Percentiles rank a stretch among this genome's conserved stretches.
Conservation (phyloP, 2,113 vertebrate species). For the Limnothrissa miodon region DNA sequence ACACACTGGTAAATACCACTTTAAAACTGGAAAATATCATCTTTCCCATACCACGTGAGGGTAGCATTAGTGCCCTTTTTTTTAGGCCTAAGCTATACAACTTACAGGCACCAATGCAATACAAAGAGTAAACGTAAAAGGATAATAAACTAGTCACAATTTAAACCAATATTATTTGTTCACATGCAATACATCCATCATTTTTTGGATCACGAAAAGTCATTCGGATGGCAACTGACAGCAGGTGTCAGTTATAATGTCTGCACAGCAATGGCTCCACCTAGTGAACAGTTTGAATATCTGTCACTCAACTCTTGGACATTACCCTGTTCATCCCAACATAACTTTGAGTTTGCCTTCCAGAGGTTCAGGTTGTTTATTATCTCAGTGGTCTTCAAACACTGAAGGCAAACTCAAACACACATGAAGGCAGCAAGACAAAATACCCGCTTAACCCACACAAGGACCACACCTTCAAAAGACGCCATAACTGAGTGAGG, state of each 20-base stretch:
- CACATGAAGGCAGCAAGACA: neutral
- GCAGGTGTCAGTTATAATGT: neutral
- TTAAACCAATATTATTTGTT: neutral
- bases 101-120: neutral
- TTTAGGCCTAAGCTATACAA: neutral
- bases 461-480: neutral
- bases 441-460: neutral
- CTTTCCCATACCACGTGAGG: too few species aligned
- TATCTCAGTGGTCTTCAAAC: neutral
- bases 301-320: neutral
- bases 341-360: conserved; percentile 5
- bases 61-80: neutral
- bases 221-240: neutral
- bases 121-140: neutral
- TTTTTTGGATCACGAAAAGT: neutral
- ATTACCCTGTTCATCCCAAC: neutral
- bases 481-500: neutral
- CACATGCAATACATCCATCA: neutral
- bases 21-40: too few species aligned
- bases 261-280: conserved; percentile 16
- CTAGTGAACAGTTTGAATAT: conserved; percentile 4
- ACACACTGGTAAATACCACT: too few species aligned
- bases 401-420: neutral
- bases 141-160: neutral
- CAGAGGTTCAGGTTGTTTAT: neutral